Evolutionary conservation across 2,113 vertebrate genomes (phyloP).

Genomic region (Pica pica): DNA sequence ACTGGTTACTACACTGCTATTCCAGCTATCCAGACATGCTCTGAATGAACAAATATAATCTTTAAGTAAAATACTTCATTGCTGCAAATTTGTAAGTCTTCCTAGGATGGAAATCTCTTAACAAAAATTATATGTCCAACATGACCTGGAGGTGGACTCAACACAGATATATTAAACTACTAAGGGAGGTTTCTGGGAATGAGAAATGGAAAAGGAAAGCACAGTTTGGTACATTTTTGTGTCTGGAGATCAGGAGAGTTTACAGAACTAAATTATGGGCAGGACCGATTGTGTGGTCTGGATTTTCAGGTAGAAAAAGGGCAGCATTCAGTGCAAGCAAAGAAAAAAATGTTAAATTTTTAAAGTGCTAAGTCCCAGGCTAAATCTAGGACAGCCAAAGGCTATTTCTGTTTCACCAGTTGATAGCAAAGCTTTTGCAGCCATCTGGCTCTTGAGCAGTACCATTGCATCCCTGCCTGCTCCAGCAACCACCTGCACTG

Average conservation of each 20-base stretch:
- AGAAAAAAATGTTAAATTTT: background rate
- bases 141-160: background rate
- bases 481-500: background rate
- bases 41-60: background rate
- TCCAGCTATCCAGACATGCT: background rate
- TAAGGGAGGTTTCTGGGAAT: background rate
- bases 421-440: slow-evolving; percentile 31
- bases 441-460: slow-evolving; percentile 32
- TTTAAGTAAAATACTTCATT: background rate
- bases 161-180: background rate
- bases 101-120: background rate
- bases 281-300: background rate
- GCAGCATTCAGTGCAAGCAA: background rate
- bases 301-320: background rate
- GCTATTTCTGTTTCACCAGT: slow-evolving; percentile 3
- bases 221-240: background rate
- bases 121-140: background rate
- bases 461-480: background rate
- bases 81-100: background rate
- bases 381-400: slow-evolving; percentile 15
- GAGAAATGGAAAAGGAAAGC: background rate
- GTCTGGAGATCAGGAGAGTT: background rate
- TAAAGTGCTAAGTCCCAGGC: background rate
- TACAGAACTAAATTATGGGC: background rate
- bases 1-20: background rate